phyloP scores from a whole-genome alignment of 1,140 invertebrate genomes.

The Camponotus floridanus region DNA sequence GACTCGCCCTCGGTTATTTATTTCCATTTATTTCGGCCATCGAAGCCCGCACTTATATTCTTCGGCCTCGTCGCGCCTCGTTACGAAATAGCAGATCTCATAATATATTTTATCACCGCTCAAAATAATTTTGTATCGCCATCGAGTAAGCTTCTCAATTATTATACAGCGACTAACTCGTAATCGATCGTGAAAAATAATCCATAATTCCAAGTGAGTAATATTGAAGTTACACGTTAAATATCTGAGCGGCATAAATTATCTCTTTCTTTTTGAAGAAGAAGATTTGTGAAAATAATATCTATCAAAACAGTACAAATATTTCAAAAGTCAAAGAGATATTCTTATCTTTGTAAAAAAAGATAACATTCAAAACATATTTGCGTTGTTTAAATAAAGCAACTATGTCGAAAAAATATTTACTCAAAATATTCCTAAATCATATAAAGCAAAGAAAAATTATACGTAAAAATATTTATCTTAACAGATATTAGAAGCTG shows the following conservation, averaged over 20 bases:
- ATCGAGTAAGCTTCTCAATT: conserved; percentile 12
- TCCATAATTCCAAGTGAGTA: neutral
- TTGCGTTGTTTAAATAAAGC: neutral
- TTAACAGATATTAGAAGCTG: neutral
- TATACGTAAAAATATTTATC: neutral
- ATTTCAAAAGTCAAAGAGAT: neutral
- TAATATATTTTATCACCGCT: conserved; percentile 61
- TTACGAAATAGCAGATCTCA: conserved; percentile 33
- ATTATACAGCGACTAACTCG: neutral
- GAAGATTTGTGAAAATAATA: neutral
- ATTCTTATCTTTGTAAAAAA: neutral
- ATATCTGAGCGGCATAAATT: no score
- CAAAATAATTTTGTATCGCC: conserved; percentile 58
- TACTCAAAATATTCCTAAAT: neutral
- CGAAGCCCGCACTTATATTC: conserved; percentile 67
- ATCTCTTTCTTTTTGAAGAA: neutral
- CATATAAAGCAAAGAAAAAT: neutral
- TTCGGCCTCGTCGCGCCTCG: conserved; percentile 65
- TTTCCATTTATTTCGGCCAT: conserved; percentile 75
- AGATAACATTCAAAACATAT: neutral
- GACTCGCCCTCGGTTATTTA: conserved; percentile 71
- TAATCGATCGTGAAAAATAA: conserved; percentile 31
- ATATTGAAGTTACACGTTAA: neutral
- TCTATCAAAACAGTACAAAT: neutral
- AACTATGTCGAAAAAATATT: no score